Percentiles rank a stretch among this genome's conserved stretches.
phyloP scores from a whole-genome alignment of 2,797 vertebrate genomes.

The Crax fasciolata region DNA sequence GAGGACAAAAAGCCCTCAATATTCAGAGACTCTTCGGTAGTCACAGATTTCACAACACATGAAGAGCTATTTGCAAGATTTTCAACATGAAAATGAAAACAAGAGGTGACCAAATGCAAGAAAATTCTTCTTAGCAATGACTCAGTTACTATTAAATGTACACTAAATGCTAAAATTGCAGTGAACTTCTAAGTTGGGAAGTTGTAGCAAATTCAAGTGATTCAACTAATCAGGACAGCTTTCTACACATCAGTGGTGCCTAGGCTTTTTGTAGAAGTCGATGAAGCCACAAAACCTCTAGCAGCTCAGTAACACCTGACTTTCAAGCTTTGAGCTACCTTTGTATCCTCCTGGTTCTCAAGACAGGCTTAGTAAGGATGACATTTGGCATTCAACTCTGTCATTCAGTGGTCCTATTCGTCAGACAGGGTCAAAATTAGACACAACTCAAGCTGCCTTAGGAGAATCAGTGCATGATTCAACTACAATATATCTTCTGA shows the following conservation, averaged over 20 bases:
- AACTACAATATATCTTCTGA: neutral
- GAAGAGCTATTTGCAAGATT: neutral
- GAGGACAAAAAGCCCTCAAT: neutral
- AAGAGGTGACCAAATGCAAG: neutral
- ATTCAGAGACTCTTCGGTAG: neutral
- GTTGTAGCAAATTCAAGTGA: neutral
- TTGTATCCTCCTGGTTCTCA: neutral
- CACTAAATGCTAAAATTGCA: neutral
- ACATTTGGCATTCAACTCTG: neutral
- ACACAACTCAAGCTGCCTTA: neutral
- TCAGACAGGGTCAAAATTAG: neutral
- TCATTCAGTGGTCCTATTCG: neutral
- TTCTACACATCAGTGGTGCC: neutral
- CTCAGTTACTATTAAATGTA: neutral
- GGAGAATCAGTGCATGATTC: neutral
- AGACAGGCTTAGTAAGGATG: neutral
- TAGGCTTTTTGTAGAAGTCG: neutral
- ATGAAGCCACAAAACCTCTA: neutral
- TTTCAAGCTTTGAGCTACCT: neutral
- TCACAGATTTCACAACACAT: neutral
- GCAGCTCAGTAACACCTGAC: neutral
- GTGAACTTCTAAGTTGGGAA: neutral
- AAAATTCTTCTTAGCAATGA: neutral
- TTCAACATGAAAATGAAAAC: neutral
- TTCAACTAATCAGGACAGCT: neutral